Base-by-base conservation (phyloP, 2,113 vertebrate species). In the Myrmecobius fasciatus region DNA sequence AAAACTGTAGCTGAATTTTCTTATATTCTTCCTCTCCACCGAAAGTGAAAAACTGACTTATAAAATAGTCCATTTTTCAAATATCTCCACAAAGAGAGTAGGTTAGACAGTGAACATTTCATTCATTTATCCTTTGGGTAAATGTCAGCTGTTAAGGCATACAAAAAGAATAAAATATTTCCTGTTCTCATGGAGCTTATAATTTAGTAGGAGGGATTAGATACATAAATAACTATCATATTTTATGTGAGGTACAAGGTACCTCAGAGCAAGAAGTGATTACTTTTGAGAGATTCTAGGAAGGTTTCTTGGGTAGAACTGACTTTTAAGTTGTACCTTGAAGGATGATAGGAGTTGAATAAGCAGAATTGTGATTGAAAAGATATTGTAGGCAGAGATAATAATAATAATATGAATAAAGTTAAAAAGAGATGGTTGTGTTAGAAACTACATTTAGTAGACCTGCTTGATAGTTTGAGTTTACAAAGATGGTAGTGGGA, bases 1-100 rank as follows among this genome's bases (percentile, higher is more conserved):
- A 43, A 75, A 75, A 17, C 67, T 75, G 43, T 56, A 92, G 25
- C 7, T 91, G 52, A 89, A 93, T 95, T 94, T 94, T 90, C 48
- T 91, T 94, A 31, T 67, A 54, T 26, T 26, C 94, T 93, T 9
- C 88, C 53, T 92, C 51, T 95, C 88, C 67, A n/a, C 2, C 2
- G 67, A n/a, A 75, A 75, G 22, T 75, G 67, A 75, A 75, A 75
- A 75, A 75, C 36, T 22, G 20, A 75, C 67, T 75, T n/a, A 17
- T 75, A 75, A 67, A n/a, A 67, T n/a, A 67, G 31, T 5, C 31
- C 31, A 43, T 75, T n/a, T 36, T 75, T 75, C 67, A 75, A 17
- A 75, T 43, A 43, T 17, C 67, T 14, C 5, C n/a, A 22, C 67
- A 75, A n/a, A 67, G 36, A 75, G 67, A 75, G 17, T 22, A 75